Evolutionary conservation across 2,888 invertebrate genomes (phyloP), one percentile per base, ranked within the genome.

Genomic region (Tetramorium bicarinatum): DNA sequence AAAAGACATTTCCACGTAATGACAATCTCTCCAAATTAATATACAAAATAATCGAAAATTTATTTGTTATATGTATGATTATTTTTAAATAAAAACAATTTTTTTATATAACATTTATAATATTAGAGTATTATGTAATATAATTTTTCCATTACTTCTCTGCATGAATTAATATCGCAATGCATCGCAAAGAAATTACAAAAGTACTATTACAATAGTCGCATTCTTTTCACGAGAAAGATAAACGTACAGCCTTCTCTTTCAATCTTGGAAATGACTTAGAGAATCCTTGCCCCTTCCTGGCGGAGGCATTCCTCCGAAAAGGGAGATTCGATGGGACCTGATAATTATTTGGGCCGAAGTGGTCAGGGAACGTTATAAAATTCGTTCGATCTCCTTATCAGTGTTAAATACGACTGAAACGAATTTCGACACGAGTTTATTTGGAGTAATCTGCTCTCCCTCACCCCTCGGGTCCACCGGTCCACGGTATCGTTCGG

Each of bases 401-500:
- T 86, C 89, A 62, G 75, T 64, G 87, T 89, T 89, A 87, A 89
- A 89, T 86, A 84, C 88, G 86, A 85, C 80, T 61, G 85, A 87
- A 75, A 87, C 87, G 88, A 89, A 79, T 85, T 88, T 80, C 87
- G 87, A 88, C 87, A 84, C 82, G 87, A 83, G 84, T 89, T 90
- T 87, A 90, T 90, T 89, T 87, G 88, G 90, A 89, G 84, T 87
- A 89, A 89, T 90, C 89, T 85, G 61, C 71, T 47, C 47, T 11
- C 2, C 25, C 13, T 21, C 44, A 4, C 29, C 9, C 18, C 9
- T 2, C 29, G 11, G 25, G 21, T 21, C 69, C 64, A 11, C 9
- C 21, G 29, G 13, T 54, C 25, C 49, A 44, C 21, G 54, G 21
- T 79, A 79, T 79, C 69, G 69, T 25, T 25, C 41, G 25, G 29